Base-by-base conservation (phyloP, 2,797 vertebrate species). In the Lepidocolaptes lacrymiger region DNA sequence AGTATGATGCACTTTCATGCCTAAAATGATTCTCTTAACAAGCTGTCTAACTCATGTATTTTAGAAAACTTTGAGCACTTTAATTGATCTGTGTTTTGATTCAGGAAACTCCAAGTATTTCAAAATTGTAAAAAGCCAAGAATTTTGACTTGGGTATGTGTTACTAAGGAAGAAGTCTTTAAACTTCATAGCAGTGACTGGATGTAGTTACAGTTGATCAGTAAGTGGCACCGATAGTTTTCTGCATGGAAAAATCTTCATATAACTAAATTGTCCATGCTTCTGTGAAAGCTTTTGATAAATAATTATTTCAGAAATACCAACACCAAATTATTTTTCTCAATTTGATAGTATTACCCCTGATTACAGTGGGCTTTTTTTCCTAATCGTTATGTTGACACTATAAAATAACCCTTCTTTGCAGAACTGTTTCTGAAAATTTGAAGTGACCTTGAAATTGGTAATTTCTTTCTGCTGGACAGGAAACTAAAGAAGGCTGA, bases 221-320 rank as follows among this genome's bases (percentile, higher is more conserved):
- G 5, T 61, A 63, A 84, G 41, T 49, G 26, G 51, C n/a, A 55
- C 46, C 0, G 9, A 3, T 61, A 16, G 64, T 85, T 54, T 88
- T 87, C 37, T 85, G 22, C 4, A 3, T 80, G n/a, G 37, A 48
- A 74, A 32, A 85, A 43, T 43, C 9, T 61, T 63, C 4, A 6
- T 63, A 1, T 21, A 77, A 62, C 7, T 20, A n/a, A 83, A 21
- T 59, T 59, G 13, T 44, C 76, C 1, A 0, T 82, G 39, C 8
- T 93, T 89, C 32, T 80, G 18, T 79, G 21, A 30, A 91, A 76
- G 46, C 13, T 74, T 87, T 68, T 77, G 23, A 27, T 74, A 79
- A 79, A 55, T 34, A 66, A 49, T 24, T 79, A 46, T 39, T 92
- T 91, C n/a, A 55, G 61, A 88, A 91, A 77, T 48, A 75, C 28